Evolutionary conservation across 2,888 invertebrate species (phyloP), one percentile per base, ranked within the genome.

Genomic region (Mantis religiosa): DNA sequence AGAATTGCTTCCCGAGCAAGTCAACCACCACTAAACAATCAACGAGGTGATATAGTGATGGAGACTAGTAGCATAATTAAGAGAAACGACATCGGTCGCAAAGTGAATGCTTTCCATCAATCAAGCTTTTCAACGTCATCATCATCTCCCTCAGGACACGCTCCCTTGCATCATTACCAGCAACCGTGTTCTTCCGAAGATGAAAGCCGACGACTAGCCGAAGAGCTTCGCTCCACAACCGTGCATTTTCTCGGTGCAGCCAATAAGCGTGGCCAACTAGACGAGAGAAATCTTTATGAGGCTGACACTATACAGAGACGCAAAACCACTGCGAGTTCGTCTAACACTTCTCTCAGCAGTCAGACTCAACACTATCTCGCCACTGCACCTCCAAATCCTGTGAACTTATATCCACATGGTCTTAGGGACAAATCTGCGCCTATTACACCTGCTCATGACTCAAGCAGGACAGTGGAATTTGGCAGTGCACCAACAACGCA

Each of bases 241-340:
- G 92, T 92, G 54, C 91, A 91, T 54, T 93, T 92, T 88, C 89
- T 93, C 27, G 91, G 93, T 27, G 92, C 92, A 0, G 92, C 93
- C 47, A 92, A 92, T 85, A 93, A 93, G 87, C 92, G 91, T 25
- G 93, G 92, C 0, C 91, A 92, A 14, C 96, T 96, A 88, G 96
- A 96, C 91, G 94, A 95, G 91, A 95, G 96, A 92, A 96, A 96
- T 92, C 95, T 96, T 91, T 96, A 96, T 91, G 96, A 96, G 92
- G 95, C 96, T 0, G 94, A 95, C 89, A 95, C 95, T 20, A 93
- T 95, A 30, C 95, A 95, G 91, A 93, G 94, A 89, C 94, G 95
- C 28, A 95, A 90, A 82, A 28, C 83, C 15, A 83, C 54, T 28
- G 81, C 41, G 14, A 28, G 30, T 6, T 9, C 34, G 20, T n/a